Evolutionary conservation across 2,113 vertebrate genomes (phyloP).

Genomic region (Formicarius rufipectus): DNA sequence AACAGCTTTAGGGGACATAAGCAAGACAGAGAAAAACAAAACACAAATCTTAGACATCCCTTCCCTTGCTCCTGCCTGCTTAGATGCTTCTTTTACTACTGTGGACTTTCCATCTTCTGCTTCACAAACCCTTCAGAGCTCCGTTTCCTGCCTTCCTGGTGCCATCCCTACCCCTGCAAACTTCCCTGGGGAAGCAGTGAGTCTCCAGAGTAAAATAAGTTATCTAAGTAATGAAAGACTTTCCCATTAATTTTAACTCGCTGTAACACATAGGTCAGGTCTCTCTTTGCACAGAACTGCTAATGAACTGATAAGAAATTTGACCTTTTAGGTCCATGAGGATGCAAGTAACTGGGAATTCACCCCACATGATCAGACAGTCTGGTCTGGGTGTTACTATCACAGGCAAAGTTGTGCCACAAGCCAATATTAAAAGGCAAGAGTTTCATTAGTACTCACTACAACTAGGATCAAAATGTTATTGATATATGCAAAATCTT

Average conservation of each 20-base stretch:
- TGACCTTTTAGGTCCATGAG: neutral
- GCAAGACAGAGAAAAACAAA: neutral
- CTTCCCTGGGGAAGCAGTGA: neutral
- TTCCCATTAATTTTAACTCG: neutral
- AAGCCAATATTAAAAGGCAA: neutral
- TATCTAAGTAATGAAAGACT: neutral
- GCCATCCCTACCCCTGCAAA: neutral
- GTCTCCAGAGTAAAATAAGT: neutral
- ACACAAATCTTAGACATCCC: neutral
- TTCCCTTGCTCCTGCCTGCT: neutral
- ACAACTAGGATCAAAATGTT: neutral
- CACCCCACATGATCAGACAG: neutral
- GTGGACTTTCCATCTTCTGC: neutral
- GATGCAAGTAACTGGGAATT: neutral
- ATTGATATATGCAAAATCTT: neutral
- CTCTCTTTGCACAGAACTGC: neutral
- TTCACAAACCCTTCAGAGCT: neutral
- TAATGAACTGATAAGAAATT: neutral
- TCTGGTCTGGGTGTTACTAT: rapidly evolving
- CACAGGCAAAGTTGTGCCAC: neutral
- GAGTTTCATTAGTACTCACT: neutral
- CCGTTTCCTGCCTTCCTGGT: neutral
- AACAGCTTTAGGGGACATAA: neutral
- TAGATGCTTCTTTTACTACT: neutral
- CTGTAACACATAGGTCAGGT: neutral